Evolutionary conservation across 1,140 invertebrate genomes (phyloP), one percentile per base, ranked within the genome.

Genomic region (Pseudomyrmex flavicornis): DNA sequence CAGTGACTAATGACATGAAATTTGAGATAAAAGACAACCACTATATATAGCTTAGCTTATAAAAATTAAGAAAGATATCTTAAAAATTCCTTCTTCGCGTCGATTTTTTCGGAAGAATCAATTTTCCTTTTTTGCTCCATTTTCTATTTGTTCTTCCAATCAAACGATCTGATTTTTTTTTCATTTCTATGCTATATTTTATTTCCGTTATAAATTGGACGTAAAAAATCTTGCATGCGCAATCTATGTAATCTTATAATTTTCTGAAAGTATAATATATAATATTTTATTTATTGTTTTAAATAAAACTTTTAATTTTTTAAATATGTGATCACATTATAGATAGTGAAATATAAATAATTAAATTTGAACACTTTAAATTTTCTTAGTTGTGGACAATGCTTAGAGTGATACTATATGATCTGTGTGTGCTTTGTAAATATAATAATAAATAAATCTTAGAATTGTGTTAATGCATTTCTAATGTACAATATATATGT

Each of bases 51-150:
- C 79, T 87, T 76, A 7, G 5, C 35, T 35, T 35, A 35, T 35
- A 68, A 86, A 85, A 86, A 86, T 83, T 66, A 85, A 87, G 77
- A 76, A 59, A 70, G 79, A 35, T 48, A n/a, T 65, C 85, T 76
- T 70, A 86, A 83, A 56, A 62, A 70, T 7, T 59, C 2, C 54
- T 44, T 44, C 54, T 44, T 44, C 12, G 62, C 66, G 44, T 0
- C 35, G 84, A 77, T 86, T 79, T 77, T 86, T 56, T 17, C 54
- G 65, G 65, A 87, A 83, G 73, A 73, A 73, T 77, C 10, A 61
- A 68, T 54, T 20, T 54, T 20, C 13, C 12, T 17, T 75, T 79
- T 65, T 12, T 48, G 9, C 15, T 35, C 5, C 48, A 26, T 17
- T 69, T 76, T 56, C 26, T n/a, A n/a, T 15, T 65, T 48, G 35